Percentiles rank a stretch among this genome's conserved stretches.
phyloP scores from a whole-genome alignment of 2,113 vertebrate species.

The Salvelinus fontinalis region DNA sequence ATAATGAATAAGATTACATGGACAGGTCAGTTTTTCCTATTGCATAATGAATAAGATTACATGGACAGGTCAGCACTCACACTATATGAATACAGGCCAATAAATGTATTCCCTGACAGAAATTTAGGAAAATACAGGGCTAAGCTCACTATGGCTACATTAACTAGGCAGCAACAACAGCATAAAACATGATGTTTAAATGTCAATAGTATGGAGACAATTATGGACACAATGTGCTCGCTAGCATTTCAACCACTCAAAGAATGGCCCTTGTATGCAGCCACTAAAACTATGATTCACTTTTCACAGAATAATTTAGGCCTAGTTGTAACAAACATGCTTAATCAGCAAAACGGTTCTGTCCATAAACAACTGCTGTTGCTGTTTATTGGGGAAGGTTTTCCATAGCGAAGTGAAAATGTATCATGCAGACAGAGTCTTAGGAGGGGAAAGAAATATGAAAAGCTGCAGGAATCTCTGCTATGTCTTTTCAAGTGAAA shows the following conservation, averaged over 20 bases:
- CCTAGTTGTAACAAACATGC: constrained; percentile 4
- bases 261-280: neutral
- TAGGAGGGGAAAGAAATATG: constrained; percentile 35
- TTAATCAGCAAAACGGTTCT: constrained; percentile 21
- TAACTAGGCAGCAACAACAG: too few species aligned
- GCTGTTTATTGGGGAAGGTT: constrained; percentile 48
- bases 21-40: too few species aligned
- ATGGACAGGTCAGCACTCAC: too few species aligned
- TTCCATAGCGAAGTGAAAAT: constrained; percentile 33
- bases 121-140: too few species aligned
- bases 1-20: too few species aligned
- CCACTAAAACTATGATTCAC: neutral
- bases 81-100: too few species aligned
- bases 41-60: too few species aligned
- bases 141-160: too few species aligned
- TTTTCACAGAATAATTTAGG: neutral
- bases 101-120: too few species aligned
- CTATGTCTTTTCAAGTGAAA: neutral
- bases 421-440: constrained; percentile 40
- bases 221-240: too few species aligned
- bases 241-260: neutral
- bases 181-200: too few species aligned
- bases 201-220: too few species aligned
- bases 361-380: constrained; percentile 46
- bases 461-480: constrained; percentile 49